Conservation (phyloP, 2,888 invertebrate genomes). For the Eupelmus urozonus region DNA sequence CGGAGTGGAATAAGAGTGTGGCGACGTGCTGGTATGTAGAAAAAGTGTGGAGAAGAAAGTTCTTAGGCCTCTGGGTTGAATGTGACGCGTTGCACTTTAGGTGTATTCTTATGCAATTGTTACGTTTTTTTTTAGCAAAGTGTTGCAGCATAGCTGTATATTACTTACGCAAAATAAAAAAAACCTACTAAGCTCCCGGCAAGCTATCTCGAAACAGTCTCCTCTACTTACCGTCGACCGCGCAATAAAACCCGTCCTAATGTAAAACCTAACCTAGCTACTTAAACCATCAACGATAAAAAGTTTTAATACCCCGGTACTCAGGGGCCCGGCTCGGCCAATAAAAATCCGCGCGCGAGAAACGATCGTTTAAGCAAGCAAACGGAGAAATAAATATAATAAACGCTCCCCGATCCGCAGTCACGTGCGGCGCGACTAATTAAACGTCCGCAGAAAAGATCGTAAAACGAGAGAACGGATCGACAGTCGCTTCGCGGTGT, state of each 20-base stretch:
- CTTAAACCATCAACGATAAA: slow-evolving; percentile 17
- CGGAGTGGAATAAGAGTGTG: background rate
- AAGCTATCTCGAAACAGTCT: too few species aligned
- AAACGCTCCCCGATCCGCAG: background rate
- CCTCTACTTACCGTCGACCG: too few species aligned
- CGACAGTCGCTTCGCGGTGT: slow-evolving; percentile 19
- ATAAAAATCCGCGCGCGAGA: slow-evolving; percentile 27
- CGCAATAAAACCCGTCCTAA: slow-evolving; percentile 27
- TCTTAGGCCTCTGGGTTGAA: too few species aligned
- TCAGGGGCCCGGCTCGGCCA: slow-evolving; percentile 39
- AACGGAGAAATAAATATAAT: slow-evolving; percentile 43
- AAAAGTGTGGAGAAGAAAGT: background rate
- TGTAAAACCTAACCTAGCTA: background rate
- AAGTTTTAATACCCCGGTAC: slow-evolving; percentile 38
- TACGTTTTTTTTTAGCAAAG: too few species aligned
- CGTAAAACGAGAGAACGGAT: slow-evolving; percentile 24
- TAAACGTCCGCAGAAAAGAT: slow-evolving; percentile 47
- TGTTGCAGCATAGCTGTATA: too few species aligned
- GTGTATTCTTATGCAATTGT: too few species aligned
- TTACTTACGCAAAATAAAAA: too few species aligned
- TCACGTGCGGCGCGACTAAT: slow-evolving; percentile 55
- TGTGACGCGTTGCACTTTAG: background rate
- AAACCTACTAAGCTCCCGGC: too few species aligned
- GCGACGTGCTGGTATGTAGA: background rate
- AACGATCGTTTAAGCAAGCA: slow-evolving; percentile 33